Evolutionary conservation across 2,888 invertebrate species (phyloP), one percentile per base, ranked within the genome.

Genomic region (Drosophila melanocephala): DNA sequence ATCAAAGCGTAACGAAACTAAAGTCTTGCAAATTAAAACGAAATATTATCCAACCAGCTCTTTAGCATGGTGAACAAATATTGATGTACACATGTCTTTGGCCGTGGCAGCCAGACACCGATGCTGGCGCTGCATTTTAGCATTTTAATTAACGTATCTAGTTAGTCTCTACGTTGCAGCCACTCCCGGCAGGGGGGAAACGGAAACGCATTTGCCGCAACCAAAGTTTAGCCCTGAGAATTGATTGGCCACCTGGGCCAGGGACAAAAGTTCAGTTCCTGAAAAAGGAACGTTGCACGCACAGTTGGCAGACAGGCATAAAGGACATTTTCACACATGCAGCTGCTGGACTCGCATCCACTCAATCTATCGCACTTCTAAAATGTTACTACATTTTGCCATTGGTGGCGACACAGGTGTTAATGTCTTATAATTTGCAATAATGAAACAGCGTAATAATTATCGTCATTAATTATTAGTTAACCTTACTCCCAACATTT

Each of bases 101-200:
- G 42, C 61, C 33, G 53, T 63, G 72, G 60, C 74, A 55, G 32
- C 42, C 44, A 14, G 51, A 33, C 39, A 56, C 33, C 30, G 59
- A 26, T 30, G 55, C 55, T 56, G 62, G 14, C 70, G 64, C 67
- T 44, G 62, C 70, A 62, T 76, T 70, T 59, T 57, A 62, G 63
- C 70, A 74, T 68, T 78, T 70, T 75, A 78, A 78, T 78, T 75
- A 78, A 75, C 61, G 57, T 63, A 53, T 70, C 62, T 22, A n/a
- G 22, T 22, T 47, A 22, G 22, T 22, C 14, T 7, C 22, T 6
- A 1, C 6, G 14, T 44, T 22, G 44, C 22, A 42, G 42, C 19
- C 39, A 39, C 1, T 0, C 39, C 4, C 1, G 4, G 39, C 19
- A n/a, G 42, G n/a, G 33, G 33, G 22, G 53, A 56, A 52, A 53